Percentiles rank a stretch among this genome's conserved stretches.
Conservation (phyloP, 2,797 vertebrate species). For the Lateolabrax maculatus region DNA sequence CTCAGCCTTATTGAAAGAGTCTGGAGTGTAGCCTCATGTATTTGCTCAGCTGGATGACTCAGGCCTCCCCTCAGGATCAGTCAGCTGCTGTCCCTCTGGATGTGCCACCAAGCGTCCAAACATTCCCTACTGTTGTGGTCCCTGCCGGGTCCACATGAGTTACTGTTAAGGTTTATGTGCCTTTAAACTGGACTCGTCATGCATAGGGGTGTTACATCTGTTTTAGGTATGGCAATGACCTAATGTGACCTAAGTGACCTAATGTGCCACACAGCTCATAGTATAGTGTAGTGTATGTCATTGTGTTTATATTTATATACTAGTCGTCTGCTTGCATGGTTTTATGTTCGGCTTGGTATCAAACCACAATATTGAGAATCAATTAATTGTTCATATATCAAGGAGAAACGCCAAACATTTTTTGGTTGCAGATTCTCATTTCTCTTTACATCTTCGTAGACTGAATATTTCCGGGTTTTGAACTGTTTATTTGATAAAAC, state of each 20-base stretch:
- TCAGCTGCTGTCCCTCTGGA: slow-evolving; percentile 56
- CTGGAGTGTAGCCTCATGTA: slow-evolving; percentile 48
- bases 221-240: slow-evolving; percentile 27
- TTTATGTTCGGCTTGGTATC: slow-evolving; percentile 19
- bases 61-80: slow-evolving; percentile 35
- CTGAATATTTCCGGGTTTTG: not conserved
- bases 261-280: slow-evolving; percentile 10
- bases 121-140: slow-evolving; percentile 31
- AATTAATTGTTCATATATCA: not conserved
- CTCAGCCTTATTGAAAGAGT: slow-evolving; percentile 60
- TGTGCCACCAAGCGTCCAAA: slow-evolving; percentile 46
- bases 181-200: slow-evolving; percentile 43
- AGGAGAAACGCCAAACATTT: not conserved
- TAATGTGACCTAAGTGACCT: not conserved
- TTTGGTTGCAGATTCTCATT: not conserved
- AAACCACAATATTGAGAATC: not conserved
- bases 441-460: not conserved
- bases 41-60: slow-evolving; percentile 78
- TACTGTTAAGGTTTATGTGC: slow-evolving; percentile 34
- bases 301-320: slow-evolving; percentile 40
- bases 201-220: slow-evolving; percentile 31
- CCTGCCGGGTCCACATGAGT: slow-evolving; percentile 30
- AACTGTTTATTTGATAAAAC: not conserved
- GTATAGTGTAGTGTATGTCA: slow-evolving; percentile 15
- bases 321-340: slow-evolving; percentile 12